A percentile compares a stretch with the other conserved stretches of the same genome.
Evolutionary conservation across 2,888 invertebrate species (phyloP).

Genomic region (Drosophila flavopinicola): DNA sequence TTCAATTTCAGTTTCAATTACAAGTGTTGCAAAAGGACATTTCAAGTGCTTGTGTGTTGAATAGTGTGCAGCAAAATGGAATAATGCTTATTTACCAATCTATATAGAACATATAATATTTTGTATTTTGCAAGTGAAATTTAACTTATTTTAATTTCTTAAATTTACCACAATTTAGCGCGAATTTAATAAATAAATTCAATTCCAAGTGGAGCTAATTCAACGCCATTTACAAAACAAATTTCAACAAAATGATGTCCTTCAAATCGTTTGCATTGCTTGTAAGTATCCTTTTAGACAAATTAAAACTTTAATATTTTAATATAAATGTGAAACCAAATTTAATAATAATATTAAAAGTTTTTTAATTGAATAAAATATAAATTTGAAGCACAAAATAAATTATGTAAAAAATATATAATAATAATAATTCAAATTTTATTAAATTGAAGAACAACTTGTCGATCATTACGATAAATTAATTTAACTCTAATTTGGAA

Average conservation of each 20-base stretch:
- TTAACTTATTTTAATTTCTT: neutral
- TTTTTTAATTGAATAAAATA: too few species aligned
- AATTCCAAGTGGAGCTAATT: conserved; percentile 25
- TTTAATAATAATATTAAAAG: too few species aligned
- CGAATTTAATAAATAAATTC: conserved; percentile 16
- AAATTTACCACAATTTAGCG: conserved; percentile 34
- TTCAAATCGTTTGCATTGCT: conserved; percentile 66
- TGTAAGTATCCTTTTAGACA: conserved; percentile 65
- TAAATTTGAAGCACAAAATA: too few species aligned
- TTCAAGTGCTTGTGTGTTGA: conserved; percentile 18
- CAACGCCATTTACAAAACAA: conserved; percentile 28
- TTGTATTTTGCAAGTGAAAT: conserved; percentile 21
- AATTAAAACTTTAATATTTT: too few species aligned
- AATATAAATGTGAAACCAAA: too few species aligned
- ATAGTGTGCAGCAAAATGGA: conserved; percentile 3
- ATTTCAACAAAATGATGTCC: conserved; percentile 66
- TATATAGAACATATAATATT: neutral
- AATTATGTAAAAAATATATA: too few species aligned
- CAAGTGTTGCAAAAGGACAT: conserved; percentile 46
- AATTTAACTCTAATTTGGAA: too few species aligned
- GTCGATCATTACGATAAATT: too few species aligned
- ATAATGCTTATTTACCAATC: neutral
- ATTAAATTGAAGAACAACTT: too few species aligned
- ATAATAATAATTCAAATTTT: too few species aligned
- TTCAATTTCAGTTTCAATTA: conserved; percentile 18